phyloP scores from a whole-genome alignment of 2,888 invertebrate species.

The Caenorhabditis sp. region DNA sequence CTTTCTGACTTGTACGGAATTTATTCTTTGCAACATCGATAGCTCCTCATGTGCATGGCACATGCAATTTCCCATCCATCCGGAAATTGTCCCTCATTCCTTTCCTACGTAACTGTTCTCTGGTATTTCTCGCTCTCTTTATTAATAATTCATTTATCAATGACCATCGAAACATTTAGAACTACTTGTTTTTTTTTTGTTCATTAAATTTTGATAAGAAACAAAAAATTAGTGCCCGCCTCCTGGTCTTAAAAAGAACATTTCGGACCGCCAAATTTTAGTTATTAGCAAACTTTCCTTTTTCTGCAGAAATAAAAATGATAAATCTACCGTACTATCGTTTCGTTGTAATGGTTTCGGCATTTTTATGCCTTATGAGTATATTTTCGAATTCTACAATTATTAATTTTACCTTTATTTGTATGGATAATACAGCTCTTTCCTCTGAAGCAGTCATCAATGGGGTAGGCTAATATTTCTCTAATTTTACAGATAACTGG shows the following conservation, averaged over 20 bases:
- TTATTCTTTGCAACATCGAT: too few relatives aligned
- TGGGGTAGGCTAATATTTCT: not conserved
- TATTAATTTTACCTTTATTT: slow-evolving; percentile 9
- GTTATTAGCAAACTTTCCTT: not conserved
- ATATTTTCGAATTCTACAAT: not conserved
- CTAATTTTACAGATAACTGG: not conserved
- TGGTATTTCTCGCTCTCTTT: not conserved
- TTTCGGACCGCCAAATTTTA: not conserved
- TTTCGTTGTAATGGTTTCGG: not conserved
- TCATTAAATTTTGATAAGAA: not conserved
- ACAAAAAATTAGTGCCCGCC: not conserved
- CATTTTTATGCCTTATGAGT: not conserved
- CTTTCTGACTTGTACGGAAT: too few relatives aligned
- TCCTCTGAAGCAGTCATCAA: not conserved
- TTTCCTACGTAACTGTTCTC: not conserved
- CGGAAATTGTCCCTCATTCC: not conserved
- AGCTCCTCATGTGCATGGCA: not conserved
- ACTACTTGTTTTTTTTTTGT: not conserved
- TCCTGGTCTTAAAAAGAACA: not conserved
- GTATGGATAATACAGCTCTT: slow-evolving; percentile 1
- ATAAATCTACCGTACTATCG: slow-evolving; percentile 3
- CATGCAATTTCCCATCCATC: not conserved
- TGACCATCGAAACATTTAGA: not conserved
- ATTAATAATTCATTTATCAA: not conserved
- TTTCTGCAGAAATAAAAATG: not conserved